Evolutionary conservation across 2,113 vertebrate genomes (phyloP).

Genomic region (Trichomycterus rosablanca): DNA sequence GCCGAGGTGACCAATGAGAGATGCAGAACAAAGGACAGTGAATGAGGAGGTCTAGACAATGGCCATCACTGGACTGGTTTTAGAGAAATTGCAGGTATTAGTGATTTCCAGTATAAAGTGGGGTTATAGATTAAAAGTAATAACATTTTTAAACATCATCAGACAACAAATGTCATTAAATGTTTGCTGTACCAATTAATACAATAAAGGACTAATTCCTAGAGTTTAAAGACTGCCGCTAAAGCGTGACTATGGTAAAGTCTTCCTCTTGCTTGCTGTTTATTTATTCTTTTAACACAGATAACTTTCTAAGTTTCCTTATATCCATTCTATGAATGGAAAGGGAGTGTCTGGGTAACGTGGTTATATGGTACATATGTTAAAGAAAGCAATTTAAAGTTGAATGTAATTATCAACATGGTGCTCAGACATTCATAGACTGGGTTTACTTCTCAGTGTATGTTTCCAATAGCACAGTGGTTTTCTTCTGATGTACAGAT

Average conservation of each 20-base stretch:
- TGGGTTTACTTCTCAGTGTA: too few relatives aligned
- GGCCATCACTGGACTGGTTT: background rate
- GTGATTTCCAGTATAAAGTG: too few relatives aligned
- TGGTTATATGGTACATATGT: too few relatives aligned
- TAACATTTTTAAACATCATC: too few relatives aligned
- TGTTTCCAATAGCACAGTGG: too few relatives aligned
- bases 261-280: slow-evolving; percentile 20
- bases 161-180: too few relatives aligned
- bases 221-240: background rate
- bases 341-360: background rate
- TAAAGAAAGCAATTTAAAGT: too few relatives aligned
- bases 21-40: slow-evolving; percentile 15
- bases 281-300: background rate
- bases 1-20: slow-evolving; percentile 52
- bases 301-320: background rate
- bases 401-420: too few relatives aligned
- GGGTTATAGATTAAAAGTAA: too few relatives aligned
- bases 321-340: slow-evolving; percentile 37
- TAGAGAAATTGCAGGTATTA: slow-evolving; percentile 2
- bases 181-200: background rate
- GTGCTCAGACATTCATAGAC: too few relatives aligned
- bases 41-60: slow-evolving; percentile 1
- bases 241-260: slow-evolving; percentile 10
- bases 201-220: background rate
- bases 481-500: too few relatives aligned